These are phyloP conservation scores for Maconellicoccus hirsutus DNA, from an alignment of 1,140 invertebrate genomes.

Conservation along the genomic window DNA sequence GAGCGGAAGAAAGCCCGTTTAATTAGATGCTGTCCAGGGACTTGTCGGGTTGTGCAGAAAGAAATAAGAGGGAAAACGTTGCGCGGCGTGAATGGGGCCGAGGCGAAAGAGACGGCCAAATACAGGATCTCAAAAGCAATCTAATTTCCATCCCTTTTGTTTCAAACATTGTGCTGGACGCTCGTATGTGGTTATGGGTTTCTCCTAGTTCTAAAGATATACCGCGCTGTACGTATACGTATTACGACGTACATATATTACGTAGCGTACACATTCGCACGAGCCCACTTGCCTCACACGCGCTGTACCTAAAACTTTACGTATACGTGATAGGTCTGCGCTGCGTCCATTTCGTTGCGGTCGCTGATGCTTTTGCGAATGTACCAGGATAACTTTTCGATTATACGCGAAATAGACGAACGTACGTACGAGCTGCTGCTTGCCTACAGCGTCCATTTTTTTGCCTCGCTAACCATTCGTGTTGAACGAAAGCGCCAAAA, in stretches of 20 bases:
- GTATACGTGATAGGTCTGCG: not conserved
- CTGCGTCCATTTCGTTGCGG: too few relatives aligned
- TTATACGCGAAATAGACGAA: too few relatives aligned
- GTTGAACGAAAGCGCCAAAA: not conserved
- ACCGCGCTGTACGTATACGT: not conserved
- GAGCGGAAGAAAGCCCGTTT: not conserved
- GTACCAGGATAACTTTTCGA: too few relatives aligned
- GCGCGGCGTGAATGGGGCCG: too few relatives aligned
- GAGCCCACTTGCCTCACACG: not conserved
- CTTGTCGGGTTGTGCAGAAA: not conserved
- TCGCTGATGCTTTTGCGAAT: too few relatives aligned
- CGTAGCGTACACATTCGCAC: too few relatives aligned
- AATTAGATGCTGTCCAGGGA: constrained; percentile 7
- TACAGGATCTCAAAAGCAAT: constrained; percentile 4
- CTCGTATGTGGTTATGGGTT: not conserved
- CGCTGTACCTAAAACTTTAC: not conserved
- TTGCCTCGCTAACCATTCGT: too few relatives aligned
- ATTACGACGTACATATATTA: not conserved
- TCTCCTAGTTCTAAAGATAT: not conserved
- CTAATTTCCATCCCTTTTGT: constrained; percentile 8
- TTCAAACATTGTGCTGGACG: not conserved
- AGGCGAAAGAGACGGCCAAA: not conserved
- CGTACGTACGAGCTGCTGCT: too few relatives aligned
- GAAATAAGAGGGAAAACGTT: not conserved
- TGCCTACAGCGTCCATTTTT: too few relatives aligned